A percentile compares a stretch with the other conserved stretches of the same genome.
These are phyloP conservation scores for Lagorchestes hirsutus DNA, from an alignment of 2,797 vertebrate species.

Conservation along the genomic window DNA sequence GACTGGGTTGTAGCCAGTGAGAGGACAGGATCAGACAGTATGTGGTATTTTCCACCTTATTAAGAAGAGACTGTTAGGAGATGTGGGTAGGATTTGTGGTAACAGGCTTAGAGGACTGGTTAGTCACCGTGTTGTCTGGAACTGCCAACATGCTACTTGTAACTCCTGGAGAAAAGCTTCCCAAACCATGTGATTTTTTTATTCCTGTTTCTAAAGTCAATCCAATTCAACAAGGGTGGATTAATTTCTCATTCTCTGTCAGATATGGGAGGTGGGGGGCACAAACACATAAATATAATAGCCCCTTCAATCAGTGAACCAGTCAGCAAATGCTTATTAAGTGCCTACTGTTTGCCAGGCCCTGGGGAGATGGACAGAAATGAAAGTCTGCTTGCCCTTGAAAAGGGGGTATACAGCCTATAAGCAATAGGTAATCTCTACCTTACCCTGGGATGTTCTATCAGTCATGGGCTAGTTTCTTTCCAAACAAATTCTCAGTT, in stretches of 20 bases:
- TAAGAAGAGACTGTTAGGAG: constrained; percentile 43
- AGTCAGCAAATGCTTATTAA: not conserved
- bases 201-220: not conserved
- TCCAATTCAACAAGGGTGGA: not conserved
- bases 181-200: not conserved
- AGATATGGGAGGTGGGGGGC: not conserved
- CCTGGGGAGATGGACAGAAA: not conserved
- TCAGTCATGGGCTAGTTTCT: not conserved
- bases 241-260: not conserved
- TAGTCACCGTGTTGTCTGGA: constrained; percentile 13
- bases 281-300: not conserved
- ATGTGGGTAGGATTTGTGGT: constrained; percentile 54
- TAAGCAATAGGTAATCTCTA: not conserved
- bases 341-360: not conserved
- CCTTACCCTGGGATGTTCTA: not conserved
- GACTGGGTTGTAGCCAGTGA: constrained; percentile 38
- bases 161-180: not conserved
- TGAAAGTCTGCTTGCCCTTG: not conserved
- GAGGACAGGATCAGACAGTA: constrained; percentile 57
- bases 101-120: constrained; percentile 46
- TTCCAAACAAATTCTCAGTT: not conserved
- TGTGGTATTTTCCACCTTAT: constrained; percentile 49
- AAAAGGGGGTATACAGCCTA: not conserved
- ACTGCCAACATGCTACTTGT: not conserved
- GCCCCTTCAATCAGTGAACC: not conserved